Evolutionary conservation across 1,140 invertebrate species (phyloP), one percentile per base, ranked within the genome.

Genomic region (Polyergus mexicanus): DNA sequence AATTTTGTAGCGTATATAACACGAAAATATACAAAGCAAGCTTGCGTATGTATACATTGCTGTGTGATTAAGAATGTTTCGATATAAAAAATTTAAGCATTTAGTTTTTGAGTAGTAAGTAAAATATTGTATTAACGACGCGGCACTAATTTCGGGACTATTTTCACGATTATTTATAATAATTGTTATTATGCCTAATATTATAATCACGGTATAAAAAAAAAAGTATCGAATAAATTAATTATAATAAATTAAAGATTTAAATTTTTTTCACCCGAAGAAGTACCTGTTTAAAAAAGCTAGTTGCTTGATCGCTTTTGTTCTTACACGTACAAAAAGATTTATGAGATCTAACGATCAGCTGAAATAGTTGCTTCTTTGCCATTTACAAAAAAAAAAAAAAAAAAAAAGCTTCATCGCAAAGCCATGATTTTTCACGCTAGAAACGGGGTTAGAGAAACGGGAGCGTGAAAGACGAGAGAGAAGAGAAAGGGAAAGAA

Each of bases 371-470:
- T 88, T 86, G 80, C 76, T 84, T 72, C 84, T 83, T 88, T 58
- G 60, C 65, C 28, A 63, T 63, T 68, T 74, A 54, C 74, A 47
- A 16, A 16, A 86, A 56, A 78, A 88, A 85, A 88, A 77, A 1
- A 47, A 16, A 16, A 86, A 56, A 78, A 88, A 85, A 88, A 77
- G 25, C 71, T 88, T 69, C 83, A n/a, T 71, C 65, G 54, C 74
- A 86, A 76, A 83, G 60, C 35, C 47, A 68, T 60, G 44, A 88
- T 88, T 88, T 88, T 78, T 89, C 87, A 88, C 84, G 25, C 35
- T 54, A 83, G 69, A 54, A 74, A 44, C 68, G 35, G 35, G 60
- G 75, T 19, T 76, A 22, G 16, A 51, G 47, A 51, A 65, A 63
- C 22, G 47, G 10, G 22, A 22, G 13, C 58, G 72, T 72, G 78